Percentiles rank a stretch among this genome's conserved stretches.
Evolutionary conservation across 2,113 vertebrate species (phyloP).

Genomic region (Orthonyx spaldingii): DNA sequence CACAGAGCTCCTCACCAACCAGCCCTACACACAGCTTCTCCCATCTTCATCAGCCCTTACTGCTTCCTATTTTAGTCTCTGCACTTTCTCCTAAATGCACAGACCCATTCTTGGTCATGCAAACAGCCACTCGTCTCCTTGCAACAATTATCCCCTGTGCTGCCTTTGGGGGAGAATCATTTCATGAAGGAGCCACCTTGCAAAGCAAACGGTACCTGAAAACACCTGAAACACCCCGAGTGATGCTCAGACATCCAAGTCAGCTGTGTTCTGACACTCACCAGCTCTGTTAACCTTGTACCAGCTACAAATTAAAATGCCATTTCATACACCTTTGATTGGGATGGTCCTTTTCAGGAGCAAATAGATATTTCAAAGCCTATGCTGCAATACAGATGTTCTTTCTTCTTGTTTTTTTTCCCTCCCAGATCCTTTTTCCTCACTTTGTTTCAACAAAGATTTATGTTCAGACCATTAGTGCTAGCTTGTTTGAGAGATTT

Average conservation of each 20-base stretch:
- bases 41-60: background rate
- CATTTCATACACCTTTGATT: background rate
- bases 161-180: background rate
- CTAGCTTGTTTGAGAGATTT: constrained; percentile 60
- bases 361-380: background rate
- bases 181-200: background rate
- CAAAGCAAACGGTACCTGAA: background rate
- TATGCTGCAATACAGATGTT: background rate
- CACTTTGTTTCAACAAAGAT: constrained; percentile 7
- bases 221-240: background rate
- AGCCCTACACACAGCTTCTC: background rate
- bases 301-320: background rate
- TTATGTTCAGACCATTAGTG: background rate
- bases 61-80: constrained; percentile 26
- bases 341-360: background rate
- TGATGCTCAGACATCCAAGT: background rate
- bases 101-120: background rate
- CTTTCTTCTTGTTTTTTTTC: background rate
- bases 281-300: background rate
- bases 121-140: background rate
- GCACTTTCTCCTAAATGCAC: background rate
- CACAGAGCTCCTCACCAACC: background rate
- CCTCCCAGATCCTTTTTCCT: background rate
- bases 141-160: background rate
- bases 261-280: background rate